A percentile compares a stretch with the other conserved stretches of the same genome.
These are phyloP conservation scores for Drosophila prolongata DNA, from an alignment of 2,888 invertebrate species.

Conservation along the genomic window DNA sequence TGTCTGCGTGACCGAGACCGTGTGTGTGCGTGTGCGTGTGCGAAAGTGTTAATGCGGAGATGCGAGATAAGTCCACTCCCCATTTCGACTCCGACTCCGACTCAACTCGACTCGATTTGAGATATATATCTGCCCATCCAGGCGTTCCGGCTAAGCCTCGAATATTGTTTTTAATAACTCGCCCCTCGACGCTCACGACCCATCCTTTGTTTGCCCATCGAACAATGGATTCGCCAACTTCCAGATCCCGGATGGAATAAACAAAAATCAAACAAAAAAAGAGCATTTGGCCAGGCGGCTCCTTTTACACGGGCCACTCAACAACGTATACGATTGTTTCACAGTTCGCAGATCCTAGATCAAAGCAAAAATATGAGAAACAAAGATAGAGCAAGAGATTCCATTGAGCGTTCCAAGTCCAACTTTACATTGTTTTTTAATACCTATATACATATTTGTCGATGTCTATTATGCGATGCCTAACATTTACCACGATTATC, in stretches of 20 bases:
- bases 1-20: constrained; percentile 16
- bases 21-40: constrained; percentile 20
- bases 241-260: constrained; percentile 3
- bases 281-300: constrained; percentile 60
- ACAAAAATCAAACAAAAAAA: constrained; percentile 10
- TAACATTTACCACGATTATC: constrained; percentile 19
- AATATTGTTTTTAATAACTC: constrained; percentile 78
- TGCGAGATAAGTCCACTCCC: constrained; percentile 68
- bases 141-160: constrained; percentile 65
- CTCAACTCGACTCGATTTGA: constrained; percentile 18
- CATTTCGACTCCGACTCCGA: constrained; percentile 32
- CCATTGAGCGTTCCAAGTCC: constrained; percentile 53
- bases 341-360: constrained; percentile 42
- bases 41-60: constrained; percentile 74
- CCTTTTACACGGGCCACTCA: constrained; percentile 43
- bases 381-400: constrained; percentile 7
- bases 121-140: constrained; percentile 28
- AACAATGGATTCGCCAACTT: constrained; percentile 19
- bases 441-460: constrained; percentile 12
- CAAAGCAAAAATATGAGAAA: constrained; percentile 13
- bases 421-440: constrained; percentile 23
- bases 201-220: constrained; percentile 32
- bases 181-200: constrained; percentile 32
- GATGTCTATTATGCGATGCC: constrained; percentile 29
- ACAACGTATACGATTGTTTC: constrained; percentile 25